Conservation (phyloP, 2,113 vertebrate species). For the Microcebus jonahi region DNA sequence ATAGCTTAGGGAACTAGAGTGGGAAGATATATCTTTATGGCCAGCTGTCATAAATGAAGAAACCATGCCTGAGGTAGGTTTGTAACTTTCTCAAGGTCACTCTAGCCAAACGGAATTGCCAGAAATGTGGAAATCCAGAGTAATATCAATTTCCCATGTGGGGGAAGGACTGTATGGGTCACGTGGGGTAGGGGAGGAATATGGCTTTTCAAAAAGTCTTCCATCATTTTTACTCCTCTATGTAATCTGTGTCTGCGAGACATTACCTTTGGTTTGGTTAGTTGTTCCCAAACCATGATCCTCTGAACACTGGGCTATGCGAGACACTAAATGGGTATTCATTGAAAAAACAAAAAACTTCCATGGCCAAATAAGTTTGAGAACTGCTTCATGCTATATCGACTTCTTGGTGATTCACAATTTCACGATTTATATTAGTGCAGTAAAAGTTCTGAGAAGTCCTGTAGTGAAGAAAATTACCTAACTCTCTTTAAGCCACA, state of each 20-base stretch:
- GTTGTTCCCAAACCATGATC: constrained; percentile 28
- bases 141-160: constrained; percentile 21
- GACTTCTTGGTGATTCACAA: constrained; percentile 38
- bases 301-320: constrained; percentile 20
- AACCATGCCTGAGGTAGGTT: constrained; percentile 13
- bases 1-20: constrained; percentile 60
- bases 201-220: constrained; percentile 59
- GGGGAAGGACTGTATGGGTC: background rate
- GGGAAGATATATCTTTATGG: constrained; percentile 62
- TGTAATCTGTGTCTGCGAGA: constrained; percentile 43
- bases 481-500: constrained; percentile 24
- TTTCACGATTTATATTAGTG: constrained; percentile 44
- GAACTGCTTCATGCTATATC: constrained; percentile 3
- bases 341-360: background rate
- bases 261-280: constrained; percentile 25
- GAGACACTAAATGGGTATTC: constrained; percentile 27
- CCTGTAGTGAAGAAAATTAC: constrained; percentile 34
- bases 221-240: constrained; percentile 48
- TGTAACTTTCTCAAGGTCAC: constrained; percentile 70
- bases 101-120: constrained; percentile 38
- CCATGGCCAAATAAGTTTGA: constrained; percentile 28
- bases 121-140: constrained; percentile 24
- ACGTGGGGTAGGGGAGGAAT: background rate
- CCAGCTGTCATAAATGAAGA: constrained; percentile 67
- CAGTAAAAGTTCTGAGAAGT: constrained; percentile 25